These are phyloP conservation scores for Drepana falcataria DNA, from an alignment of 2,888 invertebrate genomes.

Conservation along the genomic window DNA sequence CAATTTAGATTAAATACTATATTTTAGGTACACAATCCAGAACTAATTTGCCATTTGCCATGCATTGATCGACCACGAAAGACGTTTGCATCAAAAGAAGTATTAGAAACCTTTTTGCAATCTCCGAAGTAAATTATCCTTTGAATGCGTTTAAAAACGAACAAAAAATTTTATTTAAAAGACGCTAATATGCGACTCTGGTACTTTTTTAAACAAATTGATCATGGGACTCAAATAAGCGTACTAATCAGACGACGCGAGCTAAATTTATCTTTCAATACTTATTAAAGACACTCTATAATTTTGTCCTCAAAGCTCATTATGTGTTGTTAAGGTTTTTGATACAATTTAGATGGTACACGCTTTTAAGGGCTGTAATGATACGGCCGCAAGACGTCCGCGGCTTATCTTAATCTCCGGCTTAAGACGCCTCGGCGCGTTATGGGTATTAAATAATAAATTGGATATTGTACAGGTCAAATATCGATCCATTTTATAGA, in stretches of 20 bases:
- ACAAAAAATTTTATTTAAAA: no score
- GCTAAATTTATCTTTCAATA: no score
- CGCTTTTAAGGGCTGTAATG: constrained; percentile 56
- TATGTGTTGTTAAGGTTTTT: constrained; percentile 30
- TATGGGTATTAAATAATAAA: constrained; percentile 69
- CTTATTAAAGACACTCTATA: constrained; percentile 45
- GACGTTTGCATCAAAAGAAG: no score
- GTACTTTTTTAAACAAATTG: no score
- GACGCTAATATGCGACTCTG: no score
- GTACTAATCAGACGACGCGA: no score
- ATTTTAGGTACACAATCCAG: neutral
- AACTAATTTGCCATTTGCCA: neutral
- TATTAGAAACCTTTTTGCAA: no score
- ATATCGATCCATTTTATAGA: constrained; percentile 32
- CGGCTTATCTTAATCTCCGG: constrained; percentile 67
- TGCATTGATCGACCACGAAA: neutral
- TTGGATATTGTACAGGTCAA: constrained; percentile 69
- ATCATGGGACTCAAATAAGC: no score
- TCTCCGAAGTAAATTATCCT: no score
- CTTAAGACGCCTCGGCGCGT: constrained; percentile 59
- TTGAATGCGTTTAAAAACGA: no score
- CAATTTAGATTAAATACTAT: neutral
- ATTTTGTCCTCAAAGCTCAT: constrained; percentile 44
- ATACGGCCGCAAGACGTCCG: constrained; percentile 49
- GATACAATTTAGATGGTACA: constrained; percentile 69